Evolutionary conservation across 2,797 vertebrate species (phyloP).

Genomic region (Syngnathus rostellatus): DNA sequence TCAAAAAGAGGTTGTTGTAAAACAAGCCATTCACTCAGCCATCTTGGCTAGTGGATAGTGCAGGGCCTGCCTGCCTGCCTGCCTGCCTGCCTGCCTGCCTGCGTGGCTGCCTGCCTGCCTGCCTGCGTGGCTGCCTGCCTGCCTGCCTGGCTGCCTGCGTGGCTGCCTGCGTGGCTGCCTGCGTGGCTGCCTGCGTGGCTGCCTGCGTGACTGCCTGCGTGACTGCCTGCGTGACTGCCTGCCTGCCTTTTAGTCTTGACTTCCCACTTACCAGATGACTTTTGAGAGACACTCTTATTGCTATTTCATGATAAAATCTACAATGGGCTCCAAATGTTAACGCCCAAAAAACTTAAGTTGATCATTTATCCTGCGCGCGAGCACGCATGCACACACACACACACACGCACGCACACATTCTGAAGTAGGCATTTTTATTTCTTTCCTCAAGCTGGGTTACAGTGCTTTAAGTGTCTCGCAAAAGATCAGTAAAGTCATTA

Average conservation of each 20-base stretch:
- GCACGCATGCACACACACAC: too few relatives aligned
- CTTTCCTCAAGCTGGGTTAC: not conserved
- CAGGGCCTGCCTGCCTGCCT: too few relatives aligned
- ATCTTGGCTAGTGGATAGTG: too few relatives aligned
- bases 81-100: too few relatives aligned
- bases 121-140: too few relatives aligned
- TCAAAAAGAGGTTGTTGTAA: not conserved
- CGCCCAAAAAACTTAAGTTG: not conserved
- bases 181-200: too few relatives aligned
- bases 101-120: too few relatives aligned
- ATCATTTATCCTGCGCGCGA: not conserved
- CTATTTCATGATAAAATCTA: not conserved
- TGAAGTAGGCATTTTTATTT: not conserved
- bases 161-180: too few relatives aligned
- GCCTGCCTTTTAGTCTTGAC: not conserved
- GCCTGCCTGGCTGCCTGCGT: too few relatives aligned
- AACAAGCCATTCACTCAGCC: not conserved
- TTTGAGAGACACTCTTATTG: not conserved
- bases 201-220: too few relatives aligned
- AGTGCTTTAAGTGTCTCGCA: not conserved
- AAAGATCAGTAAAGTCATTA: conserved; percentile 5
- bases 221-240: too few relatives aligned
- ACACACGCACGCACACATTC: not conserved
- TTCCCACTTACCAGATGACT: not conserved
- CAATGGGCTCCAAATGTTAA: not conserved